Evolutionary conservation across 2,113 vertebrate genomes (phyloP), one percentile per base, ranked within the genome.

Genomic region (Pseudopipra pipra): DNA sequence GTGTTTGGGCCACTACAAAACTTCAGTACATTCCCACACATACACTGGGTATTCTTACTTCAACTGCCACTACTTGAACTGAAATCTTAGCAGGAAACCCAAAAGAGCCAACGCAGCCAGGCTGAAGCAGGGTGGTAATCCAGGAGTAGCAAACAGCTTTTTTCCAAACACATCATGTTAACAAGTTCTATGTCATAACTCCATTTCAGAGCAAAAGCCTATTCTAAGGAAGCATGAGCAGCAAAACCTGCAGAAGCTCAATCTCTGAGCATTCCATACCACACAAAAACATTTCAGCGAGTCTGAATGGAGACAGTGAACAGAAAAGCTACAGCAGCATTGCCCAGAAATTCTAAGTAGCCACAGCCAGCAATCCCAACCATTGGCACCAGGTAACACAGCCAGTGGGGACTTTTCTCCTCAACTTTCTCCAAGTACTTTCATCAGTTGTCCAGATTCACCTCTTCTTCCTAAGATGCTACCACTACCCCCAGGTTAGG

Each of bases 221-320:
- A 12, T 83, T 87, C 85, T 41, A 84, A 90, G 65, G 75, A 83
- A 81, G 59, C 74, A 49, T 3, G 33, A 89, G 58, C 55, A 72
- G 65, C 76, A 85, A 93, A 95, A 92, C 54, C 90, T 87, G 70
- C 49, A 89, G 83, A 49, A 78, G 70, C 73, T 90, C 86, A 37
- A n/a, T 19, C 73, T 90, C 70, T 7, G 67, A 72, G 58, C 90
- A 65, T 87, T 89, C 75, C 70, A 74, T 18, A 89, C 49, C 72
- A 56, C 44, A 61, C n/a, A 68, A 51, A 94, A 92, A 22, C 72
- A 86, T 92, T 90, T 92, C 14, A 84, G 58, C 84, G 81, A 85
- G 83, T 52, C 56, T 78, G 74, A 88, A 84, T 68, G 86, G 76
- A 92, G 61, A 87, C 68, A 72, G 39, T 1, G 35, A 90, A 39